These are phyloP conservation scores for Pseudomugil gertrudae DNA, from an alignment of 2,797 vertebrate species.

Conservation along the genomic window DNA sequence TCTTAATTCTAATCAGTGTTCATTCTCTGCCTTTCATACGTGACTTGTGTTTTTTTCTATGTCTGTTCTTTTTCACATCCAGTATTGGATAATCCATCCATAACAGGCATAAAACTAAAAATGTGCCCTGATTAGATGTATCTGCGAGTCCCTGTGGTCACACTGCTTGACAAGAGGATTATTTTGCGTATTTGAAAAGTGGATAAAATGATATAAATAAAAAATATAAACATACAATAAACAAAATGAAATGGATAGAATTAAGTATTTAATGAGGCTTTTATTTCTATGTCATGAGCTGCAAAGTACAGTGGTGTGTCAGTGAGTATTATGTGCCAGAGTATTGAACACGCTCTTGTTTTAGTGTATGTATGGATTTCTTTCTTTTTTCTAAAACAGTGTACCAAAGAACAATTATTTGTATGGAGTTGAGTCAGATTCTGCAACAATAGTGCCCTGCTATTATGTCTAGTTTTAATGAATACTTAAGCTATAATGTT, in stretches of 20 bases:
- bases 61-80: slow-evolving; percentile 5
- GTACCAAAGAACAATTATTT: not conserved
- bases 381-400: not conserved
- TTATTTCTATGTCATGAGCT: not conserved
- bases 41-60: not conserved
- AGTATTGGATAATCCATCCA: slow-evolving; percentile 14
- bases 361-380: not conserved
- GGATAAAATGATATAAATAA: slow-evolving; percentile 16
- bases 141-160: slow-evolving; percentile 16
- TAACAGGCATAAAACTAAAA: too few species aligned
- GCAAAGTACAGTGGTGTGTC: not conserved
- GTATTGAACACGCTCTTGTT: too few species aligned
- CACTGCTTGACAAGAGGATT: slow-evolving; percentile 24
- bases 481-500: too few species aligned
- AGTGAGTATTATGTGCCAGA: not conserved
- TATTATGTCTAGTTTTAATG: too few species aligned
- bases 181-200: slow-evolving; percentile 20
- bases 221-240: slow-evolving; percentile 11
- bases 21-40: slow-evolving; percentile 2
- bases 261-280: not conserved
- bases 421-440: not conserved
- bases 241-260: not conserved
- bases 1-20: slow-evolving; percentile 25
- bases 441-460: not conserved
- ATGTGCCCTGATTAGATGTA: slow-evolving; percentile 25